Base-by-base conservation (phyloP, 2,797 vertebrate species). In the Cuniculus paca region DNA sequence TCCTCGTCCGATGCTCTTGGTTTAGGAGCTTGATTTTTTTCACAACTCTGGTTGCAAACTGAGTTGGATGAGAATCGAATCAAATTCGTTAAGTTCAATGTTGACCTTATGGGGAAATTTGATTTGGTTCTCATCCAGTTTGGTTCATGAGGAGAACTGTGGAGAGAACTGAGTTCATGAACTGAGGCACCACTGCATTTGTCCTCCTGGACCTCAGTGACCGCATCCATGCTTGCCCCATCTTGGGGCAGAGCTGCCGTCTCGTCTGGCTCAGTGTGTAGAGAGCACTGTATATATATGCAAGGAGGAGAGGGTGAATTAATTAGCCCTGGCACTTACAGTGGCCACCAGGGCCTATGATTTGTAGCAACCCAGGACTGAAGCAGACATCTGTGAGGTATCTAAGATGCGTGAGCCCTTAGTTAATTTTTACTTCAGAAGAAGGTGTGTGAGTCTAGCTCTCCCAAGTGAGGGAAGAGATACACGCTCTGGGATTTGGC, bases 1-100 rank as follows among this genome's bases (percentile, higher is more conserved):
- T 77, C 7, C 6, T 20, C 3, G 2, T 4, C 7, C 0, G 0
- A 0, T 11, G 2, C 19, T 80, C 2, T 24, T 36, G 9, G 16
- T 22, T 70, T 19, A 70, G 8, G 7, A 70, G 39, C 9, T 22
- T 39, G 36, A 39, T 10, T 24, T 3, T 70, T 70, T 24, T 7
- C 4, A 1, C 19, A 20, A 39, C 39, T 70, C 68, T 39, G 36
- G 20, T 70, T 24, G 36, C 36, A 70, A 70, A 70, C 68, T 22
- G 20, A 70, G 36, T 70, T 39, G 68, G 68, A 70, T 70, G 68
- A 70, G 20, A 70, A 70, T 19, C 4, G 36, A 74, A 28, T 42
- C 70, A 74, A 74, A 74, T 26, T 74, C 5, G 6, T 74, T 28
- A 45, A 12, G n/a, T 74, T 74, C 70, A 42, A 14, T 45, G 39